A percentile compares a stretch with the other conserved stretches of the same genome.
Evolutionary conservation across 2,888 invertebrate species (phyloP).

Genomic region (Cynaeus angustus): DNA sequence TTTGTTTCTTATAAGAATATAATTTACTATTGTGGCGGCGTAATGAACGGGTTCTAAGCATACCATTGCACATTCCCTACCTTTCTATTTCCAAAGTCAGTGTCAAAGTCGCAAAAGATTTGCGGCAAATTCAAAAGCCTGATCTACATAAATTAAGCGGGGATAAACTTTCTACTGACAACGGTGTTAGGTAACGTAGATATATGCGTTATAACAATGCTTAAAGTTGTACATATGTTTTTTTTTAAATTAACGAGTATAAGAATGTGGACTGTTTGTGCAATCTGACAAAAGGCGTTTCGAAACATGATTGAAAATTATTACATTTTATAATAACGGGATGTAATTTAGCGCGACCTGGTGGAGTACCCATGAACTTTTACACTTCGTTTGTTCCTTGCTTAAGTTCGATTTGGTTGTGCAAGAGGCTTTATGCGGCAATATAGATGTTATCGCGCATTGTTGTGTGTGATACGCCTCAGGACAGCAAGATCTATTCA

Average conservation of each 20-base stretch:
- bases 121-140: conserved; percentile 19
- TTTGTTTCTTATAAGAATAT: conserved; percentile 15
- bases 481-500: conserved; percentile 53
- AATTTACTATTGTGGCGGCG: conserved; percentile 6
- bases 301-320: conserved; percentile 48
- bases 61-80: conserved; percentile 14
- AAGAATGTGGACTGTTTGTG: conserved; percentile 38
- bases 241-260: conserved; percentile 23
- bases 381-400: conserved; percentile 56
- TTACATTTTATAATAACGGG: conserved; percentile 45
- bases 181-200: background rate
- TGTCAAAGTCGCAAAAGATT: conserved; percentile 39
- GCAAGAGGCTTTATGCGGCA: conserved; percentile 56
- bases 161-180: conserved; percentile 30
- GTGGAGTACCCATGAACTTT: conserved; percentile 56
- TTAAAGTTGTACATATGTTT: conserved; percentile 6
- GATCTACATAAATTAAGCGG: background rate
- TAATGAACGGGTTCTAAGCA: conserved; percentile 7
- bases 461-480: conserved; percentile 54
- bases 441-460: conserved; percentile 57
- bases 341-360: conserved; percentile 44
- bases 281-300: conserved; percentile 41
- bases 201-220: conserved; percentile 33
- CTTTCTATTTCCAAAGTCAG: conserved; percentile 49
- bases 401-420: conserved; percentile 56